Evolutionary conservation across 2,113 vertebrate genomes (phyloP).

Genomic region (Melanostigma gelatinosum): DNA sequence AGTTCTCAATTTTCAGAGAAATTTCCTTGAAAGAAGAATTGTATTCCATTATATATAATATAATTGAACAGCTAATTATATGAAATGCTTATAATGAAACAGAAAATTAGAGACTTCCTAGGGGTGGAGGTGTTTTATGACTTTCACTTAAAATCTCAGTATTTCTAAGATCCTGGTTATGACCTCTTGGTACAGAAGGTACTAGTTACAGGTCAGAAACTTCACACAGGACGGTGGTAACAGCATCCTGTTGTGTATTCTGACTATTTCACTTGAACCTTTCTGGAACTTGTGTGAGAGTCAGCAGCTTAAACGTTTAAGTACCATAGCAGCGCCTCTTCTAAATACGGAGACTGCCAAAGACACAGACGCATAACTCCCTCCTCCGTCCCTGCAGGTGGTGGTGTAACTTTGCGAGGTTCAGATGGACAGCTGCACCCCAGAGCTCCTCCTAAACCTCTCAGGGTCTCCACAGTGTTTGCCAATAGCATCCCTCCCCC

Average conservation of each 20-base stretch:
- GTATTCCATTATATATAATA: not conserved
- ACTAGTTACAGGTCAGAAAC: not conserved
- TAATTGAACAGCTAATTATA: not conserved
- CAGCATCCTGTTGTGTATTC: not conserved
- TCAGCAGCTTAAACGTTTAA: not conserved
- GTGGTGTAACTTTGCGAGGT: constrained; percentile 78
- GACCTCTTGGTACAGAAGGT: not conserved
- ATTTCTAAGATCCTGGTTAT: not conserved
- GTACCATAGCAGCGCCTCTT: not conserved
- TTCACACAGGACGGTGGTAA: not conserved
- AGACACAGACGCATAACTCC: not conserved
- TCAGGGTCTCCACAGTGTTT: constrained; percentile 82
- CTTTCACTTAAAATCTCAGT: not conserved
- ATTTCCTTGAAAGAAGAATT: not conserved
- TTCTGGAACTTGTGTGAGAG: not conserved
- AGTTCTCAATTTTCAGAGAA: not conserved
- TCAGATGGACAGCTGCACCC: constrained; percentile 90
- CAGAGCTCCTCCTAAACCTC: constrained; percentile 87
- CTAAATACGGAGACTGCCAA: not conserved
- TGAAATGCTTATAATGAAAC: not conserved
- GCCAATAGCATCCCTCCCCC: constrained; percentile 58
- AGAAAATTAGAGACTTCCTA: not conserved
- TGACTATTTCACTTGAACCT: not conserved
- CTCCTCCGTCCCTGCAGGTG: constrained; percentile 38
- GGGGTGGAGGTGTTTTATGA: not conserved